Evolutionary conservation across 1,140 invertebrate species (phyloP), one percentile per base, ranked within the genome.

Genomic region (Heliconius hewitsoni): DNA sequence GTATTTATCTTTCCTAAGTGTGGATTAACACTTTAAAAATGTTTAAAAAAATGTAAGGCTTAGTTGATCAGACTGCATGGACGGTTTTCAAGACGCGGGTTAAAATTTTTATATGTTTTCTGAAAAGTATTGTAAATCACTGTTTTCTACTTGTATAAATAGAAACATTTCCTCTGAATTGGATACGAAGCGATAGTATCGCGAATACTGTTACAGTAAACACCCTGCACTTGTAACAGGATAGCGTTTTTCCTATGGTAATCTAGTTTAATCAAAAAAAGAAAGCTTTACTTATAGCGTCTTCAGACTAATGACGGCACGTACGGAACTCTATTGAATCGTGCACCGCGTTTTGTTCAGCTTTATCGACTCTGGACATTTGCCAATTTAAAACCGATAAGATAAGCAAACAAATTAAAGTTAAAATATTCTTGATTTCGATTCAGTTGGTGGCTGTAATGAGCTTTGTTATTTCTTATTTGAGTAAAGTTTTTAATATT

Each of bases 221-320:
- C 50, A 52, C 0, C 50, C 2, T 18, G 5, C 4, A 52, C 0
- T 52, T 52, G 6, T 2, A 19, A 19, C 18, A 52, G 50, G 16
- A 52, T 18, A 19, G 50, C 50, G 50, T 52, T 52, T 52, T 19
- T 77, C 74, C 71, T 74, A 52, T 57, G 66, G 73, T 60, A 73
- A 77, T 71, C n/a, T 66, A 66, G 60, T 80, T 77, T 52, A 73
- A 76, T 76, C 79, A 70, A 73, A 72, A 77, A 73, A 73, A 77
- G 74, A 39, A 27, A 55, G 52, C 70, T 80, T 46, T 34, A 70
- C 52, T 77, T 52, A 66, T 77, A 57, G 23, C 19, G 39, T 73
- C 57, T 80, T 77, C 52, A 77, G 60, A 42, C 71, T 80, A 60
- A 77, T 60, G 71, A 76, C 23, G 50, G 11, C 66, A 52, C 23